Base-by-base conservation (phyloP, 1,140 invertebrate genomes). In the Drosophila subobscura region DNA sequence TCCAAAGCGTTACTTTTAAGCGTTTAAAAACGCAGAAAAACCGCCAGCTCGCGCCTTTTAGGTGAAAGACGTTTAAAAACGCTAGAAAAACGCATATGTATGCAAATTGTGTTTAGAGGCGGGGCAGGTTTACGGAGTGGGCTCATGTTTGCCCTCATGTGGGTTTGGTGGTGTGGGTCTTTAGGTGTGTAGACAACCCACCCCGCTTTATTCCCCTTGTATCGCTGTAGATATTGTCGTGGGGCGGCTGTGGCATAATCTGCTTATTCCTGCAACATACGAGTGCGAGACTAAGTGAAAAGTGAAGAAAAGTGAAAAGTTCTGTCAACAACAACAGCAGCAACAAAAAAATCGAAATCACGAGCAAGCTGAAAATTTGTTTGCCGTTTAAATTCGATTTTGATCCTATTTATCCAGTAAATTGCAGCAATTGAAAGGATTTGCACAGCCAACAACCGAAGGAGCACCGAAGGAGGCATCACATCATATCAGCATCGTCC, bases 301-400 rank as follows among this genome's bases (percentile, higher is more conserved):
- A 27, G 25, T 27, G 25, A 27, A 5, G 25, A 27, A 27, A 27
- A 89, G 85, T 86, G 85, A 89, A 89, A 90, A 89, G 80, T 89
- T 89, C 77, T 90, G 85, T 89, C 85, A 89, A 89, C 80, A 89
- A 33, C 1, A 37, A 20, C 16, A 20, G 16, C 16, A 20, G 16
- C 16, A 20, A 20, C 0, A 20, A 20, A 37, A 33, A 79, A 89
- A 78, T 89, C 77, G 83, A 86, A 85, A 81, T 86, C 83, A 75
- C 53, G 72, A 67, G 33, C 33, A 1, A 33, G 33, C 8, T 6
- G 33, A 85, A 83, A 90, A 90, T 90, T 89, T 90, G 86, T 90
- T 90, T 90, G 76, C 86, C 81, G 64, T 90, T 90, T 90, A 90
- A 90, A 90, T 90, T 90, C 81, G 86, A 90, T 90, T 90, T 90